These are phyloP conservation scores for Dascyllus trimaculatus DNA, from an alignment of 2,113 vertebrate species.

Conservation along the genomic window DNA sequence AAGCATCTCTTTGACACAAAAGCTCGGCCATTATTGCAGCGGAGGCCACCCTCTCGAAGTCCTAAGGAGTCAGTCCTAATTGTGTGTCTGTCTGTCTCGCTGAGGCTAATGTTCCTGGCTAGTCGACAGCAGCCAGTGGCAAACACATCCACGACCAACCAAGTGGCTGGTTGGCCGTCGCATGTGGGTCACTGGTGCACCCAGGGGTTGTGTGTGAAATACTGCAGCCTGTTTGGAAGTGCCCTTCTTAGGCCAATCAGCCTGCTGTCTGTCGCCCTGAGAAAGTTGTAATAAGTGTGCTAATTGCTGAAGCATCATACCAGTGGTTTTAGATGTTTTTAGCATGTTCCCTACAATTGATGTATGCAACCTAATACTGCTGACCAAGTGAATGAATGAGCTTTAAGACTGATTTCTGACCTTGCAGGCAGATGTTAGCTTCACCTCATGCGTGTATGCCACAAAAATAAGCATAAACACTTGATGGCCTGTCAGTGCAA, in stretches of 20 bases:
- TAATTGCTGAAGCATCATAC: conserved; percentile 58
- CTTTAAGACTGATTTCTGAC: neutral
- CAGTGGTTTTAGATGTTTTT: conserved; percentile 16
- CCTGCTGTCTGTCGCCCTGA: conserved; percentile 20
- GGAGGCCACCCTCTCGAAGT: conserved; percentile 55
- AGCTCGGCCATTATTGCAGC: conserved; percentile 64
- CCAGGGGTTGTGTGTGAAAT: conserved; percentile 66
- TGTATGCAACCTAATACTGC: neutral
- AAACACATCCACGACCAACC: conserved; percentile 38
- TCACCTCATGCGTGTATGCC: neutral
- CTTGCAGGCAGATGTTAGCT: neutral
- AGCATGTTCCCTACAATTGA: neutral
- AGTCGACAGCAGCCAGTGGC: conserved; percentile 25
- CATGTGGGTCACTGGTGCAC: conserved; percentile 60
- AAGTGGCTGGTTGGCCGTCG: conserved; percentile 27
- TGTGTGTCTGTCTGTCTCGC: conserved; percentile 33
- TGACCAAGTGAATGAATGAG: neutral
- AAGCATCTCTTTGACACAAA: conserved; percentile 80
- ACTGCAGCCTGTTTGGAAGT: conserved; percentile 24
- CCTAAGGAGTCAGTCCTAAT: conserved; percentile 55
- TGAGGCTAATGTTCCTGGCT: conserved; percentile 36
- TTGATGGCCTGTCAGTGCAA: neutral
- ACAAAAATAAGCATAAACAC: neutral
- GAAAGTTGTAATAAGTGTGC: conserved; percentile 44
- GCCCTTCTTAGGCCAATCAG: conserved; percentile 30